Evolutionary conservation across 30 jellyfish, hydroid and myxozoan species (phyloP), one percentile per base, ranked within the genome.

Genomic region (Aurelia sp.): DNA sequence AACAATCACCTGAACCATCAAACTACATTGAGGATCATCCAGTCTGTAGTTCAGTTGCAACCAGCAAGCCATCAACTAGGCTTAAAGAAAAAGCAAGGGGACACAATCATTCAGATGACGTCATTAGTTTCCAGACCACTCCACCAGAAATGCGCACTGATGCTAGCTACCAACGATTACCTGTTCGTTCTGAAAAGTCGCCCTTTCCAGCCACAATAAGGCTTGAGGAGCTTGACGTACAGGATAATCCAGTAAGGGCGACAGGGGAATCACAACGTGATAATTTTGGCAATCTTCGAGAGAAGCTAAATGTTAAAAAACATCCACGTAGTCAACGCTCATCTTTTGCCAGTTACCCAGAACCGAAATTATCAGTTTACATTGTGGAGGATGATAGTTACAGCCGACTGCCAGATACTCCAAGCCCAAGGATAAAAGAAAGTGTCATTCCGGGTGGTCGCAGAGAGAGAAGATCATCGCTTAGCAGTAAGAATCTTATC

Each of bases 101-200:
- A 30, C 65, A 40, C 19, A 48, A 51, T 64, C 65, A 9, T 16
- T 63, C 58, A 35, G 89, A 78, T 78, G 89, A 78, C 81, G 89
- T 62, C 59, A 78, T 78, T 78, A 78, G 89, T 63, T 35, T 78
- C 89, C 89, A 47, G 66, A 78, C 89, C 47, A 61, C 79, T 22
- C 89, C 89, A 1, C 89, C 89, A 8, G 89, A 78, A 13, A 62
- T 70, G 33, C 89, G 66, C 65, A 78, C 89, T 40, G 89, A 78
- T 41, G 89, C 89, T 37, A 78, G 89, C 51, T 78, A 55, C 37
- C 19, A 53, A 66, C 79, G 71, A 6, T 78, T 78, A 62, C 89
- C 89, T 12, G 79, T 78, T 48, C 18, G 71, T 19, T 53, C 51
- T 6, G 71, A 63, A 44, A 62, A 41, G 30, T 64, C 79, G 22